Evolutionary conservation across 2,888 invertebrate species (phyloP), one percentile per base, ranked within the genome.

Genomic region (Furcula furcula): DNA sequence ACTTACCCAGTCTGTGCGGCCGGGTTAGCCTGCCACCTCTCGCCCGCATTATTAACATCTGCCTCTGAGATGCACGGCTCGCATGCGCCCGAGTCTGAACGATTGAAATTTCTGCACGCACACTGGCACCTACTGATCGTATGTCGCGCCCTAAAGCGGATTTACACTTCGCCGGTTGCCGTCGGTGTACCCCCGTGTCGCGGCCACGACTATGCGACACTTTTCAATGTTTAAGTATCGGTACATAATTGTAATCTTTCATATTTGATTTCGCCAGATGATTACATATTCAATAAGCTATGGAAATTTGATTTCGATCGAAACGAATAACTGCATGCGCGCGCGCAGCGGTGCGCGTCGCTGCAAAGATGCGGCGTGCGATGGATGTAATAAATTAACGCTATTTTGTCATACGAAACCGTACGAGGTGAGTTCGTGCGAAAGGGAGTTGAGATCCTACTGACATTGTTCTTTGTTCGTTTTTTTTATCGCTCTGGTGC

Each of bases 401-500:
- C 73, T 78, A 77, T 80, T 77, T 77, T 81, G 84, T 82, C 77
- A 81, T 77, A 66, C 39, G 78, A 83, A 72, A 67, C 76, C 65
- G 54, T 63, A 63, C 58, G 65, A 62, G 63, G 48, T 64, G 66
- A 74, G 71, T 84, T 81, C 78, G 67, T 77, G 81, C 80, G 83
- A 85, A 84, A 82, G 79, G 83, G 81, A 83, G 70, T 80, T 72
- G 67, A 81, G 73, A 68, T 67, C 65, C 76, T 69, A 75, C 76
- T 75, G 79, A 80, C 82, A 83, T 86, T 82, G 82, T 85, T 85
- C 87, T 87, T 86, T 86, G 86, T 86, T 83, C 83, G 72, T 78
- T 82, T 82, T 78, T 82, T 82, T 83, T 85, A 86, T 86, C 84
- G 85, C 79, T 78, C 74, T 72, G 82, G 70, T 80, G 81, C 75